These are phyloP conservation scores for Bombus pyrosoma DNA, from an alignment of 1,140 invertebrate genomes.

Conservation along the genomic window DNA sequence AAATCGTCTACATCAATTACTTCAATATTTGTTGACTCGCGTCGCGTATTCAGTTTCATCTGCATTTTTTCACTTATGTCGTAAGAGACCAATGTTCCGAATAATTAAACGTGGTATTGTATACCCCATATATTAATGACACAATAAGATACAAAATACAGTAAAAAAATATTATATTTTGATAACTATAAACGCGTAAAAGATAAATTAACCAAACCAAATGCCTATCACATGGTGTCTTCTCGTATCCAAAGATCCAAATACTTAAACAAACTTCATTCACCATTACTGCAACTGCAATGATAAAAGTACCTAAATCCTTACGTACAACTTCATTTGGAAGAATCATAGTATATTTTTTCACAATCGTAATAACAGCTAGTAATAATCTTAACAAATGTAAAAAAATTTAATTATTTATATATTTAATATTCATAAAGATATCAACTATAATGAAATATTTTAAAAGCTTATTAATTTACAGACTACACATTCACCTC, in stretches of 20 bases:
- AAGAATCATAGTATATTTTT: not conserved
- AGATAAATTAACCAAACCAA: slow-evolving; percentile 23
- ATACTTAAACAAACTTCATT: slow-evolving; percentile 11
- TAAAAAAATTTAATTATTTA: no score
- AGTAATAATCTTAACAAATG: no score
- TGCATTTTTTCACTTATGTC: slow-evolving; percentile 45
- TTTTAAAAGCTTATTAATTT: not conserved
- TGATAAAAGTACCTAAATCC: not conserved
- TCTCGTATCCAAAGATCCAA: not conserved
- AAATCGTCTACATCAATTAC: slow-evolving; percentile 69
- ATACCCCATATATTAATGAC: slow-evolving; percentile 23
- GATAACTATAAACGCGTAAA: slow-evolving; percentile 2
- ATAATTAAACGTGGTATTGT: not conserved
- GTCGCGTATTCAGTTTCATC: slow-evolving; percentile 23
- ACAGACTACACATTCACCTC: not conserved
- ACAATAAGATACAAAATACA: not conserved
- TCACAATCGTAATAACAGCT: not conserved
- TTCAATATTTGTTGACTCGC: slow-evolving; percentile 3
- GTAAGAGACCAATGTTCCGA: not conserved
- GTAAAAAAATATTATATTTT: slow-evolving; percentile 12
- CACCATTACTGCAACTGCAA: not conserved
- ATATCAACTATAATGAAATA: not conserved
- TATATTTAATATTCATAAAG: no score
- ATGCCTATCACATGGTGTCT: slow-evolving; percentile 12
- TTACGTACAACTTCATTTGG: not conserved